Evolutionary conservation across 2,113 vertebrate genomes (phyloP), one percentile per base, ranked within the genome.

Genomic region (Notiomystis cincta): DNA sequence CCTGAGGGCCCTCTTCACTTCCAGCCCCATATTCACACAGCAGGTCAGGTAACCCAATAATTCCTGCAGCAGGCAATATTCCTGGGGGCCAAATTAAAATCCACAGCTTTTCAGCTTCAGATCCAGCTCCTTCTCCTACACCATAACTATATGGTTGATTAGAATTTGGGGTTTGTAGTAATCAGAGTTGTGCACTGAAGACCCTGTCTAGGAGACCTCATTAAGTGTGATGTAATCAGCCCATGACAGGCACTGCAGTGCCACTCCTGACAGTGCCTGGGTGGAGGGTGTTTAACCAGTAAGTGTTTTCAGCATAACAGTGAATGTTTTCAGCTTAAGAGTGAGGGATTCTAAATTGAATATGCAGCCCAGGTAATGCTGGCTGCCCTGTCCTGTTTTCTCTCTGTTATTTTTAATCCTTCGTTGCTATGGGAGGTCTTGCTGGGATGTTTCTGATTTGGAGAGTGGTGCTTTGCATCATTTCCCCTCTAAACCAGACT

Each of bases 381-480:
- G 65, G 30, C 50, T 62, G 60, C 22, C 69, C 56, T 47, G n/a
- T n/a, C 51, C 51, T 58, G 60, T 42, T 82, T 60, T 22, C 40
- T 5, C 24, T 31, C 40, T 45, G 17, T 71, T 65, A 45, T 54
- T 93, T 89, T 60, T n/a, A 31, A 61, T 81, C 56, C 61, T 60
- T n/a, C 35, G 28, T 72, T 88, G 48, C 82, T 89, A 71, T 88
- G 88, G 88, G 82, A 92, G 85, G 79, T 84, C 92, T 92, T 86
- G 64, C 42, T 44, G 84, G 79, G 93, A 58, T 90, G 90, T 93
- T 95, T 64, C 72, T 81, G 87, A 89, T 95, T 89, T 87, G 71
- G 38, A 82, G 64, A 40, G 23, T 1, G 0, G 67, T 30, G 76
- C 35, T 86, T 65, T 89, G 92, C 90, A 88, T 89, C 64, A 71